These are phyloP conservation scores for Hylia prasina DNA, from an alignment of 2,113 vertebrate genomes.

Conservation along the genomic window DNA sequence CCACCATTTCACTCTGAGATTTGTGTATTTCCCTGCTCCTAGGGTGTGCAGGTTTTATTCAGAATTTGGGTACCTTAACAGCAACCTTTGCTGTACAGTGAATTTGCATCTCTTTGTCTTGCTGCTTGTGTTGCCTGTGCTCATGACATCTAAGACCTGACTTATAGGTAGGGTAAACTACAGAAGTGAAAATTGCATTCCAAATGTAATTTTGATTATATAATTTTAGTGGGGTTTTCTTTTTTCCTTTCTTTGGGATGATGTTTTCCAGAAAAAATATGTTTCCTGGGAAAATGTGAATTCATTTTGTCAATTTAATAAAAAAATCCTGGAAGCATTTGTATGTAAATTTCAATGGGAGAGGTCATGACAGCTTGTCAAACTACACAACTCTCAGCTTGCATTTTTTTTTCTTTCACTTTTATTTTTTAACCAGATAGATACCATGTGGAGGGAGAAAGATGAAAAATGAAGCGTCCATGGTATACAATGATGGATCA, in stretches of 20 bases:
- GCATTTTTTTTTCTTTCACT: neutral
- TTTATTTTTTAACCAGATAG: neutral
- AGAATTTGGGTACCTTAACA: neutral
- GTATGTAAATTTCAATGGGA: neutral
- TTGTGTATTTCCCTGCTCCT: neutral
- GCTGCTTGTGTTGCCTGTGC: neutral
- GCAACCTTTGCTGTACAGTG: neutral
- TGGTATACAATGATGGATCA: neutral
- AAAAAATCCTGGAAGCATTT: neutral
- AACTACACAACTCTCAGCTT: neutral
- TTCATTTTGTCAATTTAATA: neutral
- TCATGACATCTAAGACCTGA: neutral
- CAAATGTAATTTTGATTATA: neutral
- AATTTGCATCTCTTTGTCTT: neutral
- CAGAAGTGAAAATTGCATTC: neutral
- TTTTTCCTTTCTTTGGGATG: neutral
- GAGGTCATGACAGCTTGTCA: constrained; percentile 10
- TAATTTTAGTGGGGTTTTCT: neutral
- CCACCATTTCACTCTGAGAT: neutral
- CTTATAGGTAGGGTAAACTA: neutral
- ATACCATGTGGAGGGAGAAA: neutral
- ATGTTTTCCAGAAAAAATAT: neutral
- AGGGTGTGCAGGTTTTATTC: fast-evolving
- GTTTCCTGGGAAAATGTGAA: neutral
- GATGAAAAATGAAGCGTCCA: neutral